These are phyloP conservation scores for Sapajus apella DNA, from an alignment of 2,113 vertebrate species.

Conservation along the genomic window DNA sequence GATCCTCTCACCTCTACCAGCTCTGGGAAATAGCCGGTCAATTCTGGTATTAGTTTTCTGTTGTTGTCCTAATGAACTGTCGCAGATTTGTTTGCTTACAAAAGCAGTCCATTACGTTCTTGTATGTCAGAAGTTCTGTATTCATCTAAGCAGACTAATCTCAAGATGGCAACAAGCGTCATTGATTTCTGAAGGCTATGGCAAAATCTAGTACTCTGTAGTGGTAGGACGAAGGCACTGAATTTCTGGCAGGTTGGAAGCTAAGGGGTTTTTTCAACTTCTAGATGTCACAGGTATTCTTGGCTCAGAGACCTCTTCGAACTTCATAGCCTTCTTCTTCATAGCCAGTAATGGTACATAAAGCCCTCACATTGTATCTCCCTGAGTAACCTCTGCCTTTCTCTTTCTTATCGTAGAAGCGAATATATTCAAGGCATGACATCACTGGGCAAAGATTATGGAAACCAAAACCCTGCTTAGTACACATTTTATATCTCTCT, in stretches of 20 bases:
- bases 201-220: neutral
- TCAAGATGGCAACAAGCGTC: neutral
- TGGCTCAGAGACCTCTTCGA: neutral
- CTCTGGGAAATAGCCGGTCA: too few species aligned
- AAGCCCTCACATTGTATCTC: too few species aligned
- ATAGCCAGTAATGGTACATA: neutral
- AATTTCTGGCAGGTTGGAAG: neutral
- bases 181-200: neutral
- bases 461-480: accelerated
- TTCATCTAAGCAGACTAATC: neutral
- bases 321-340: neutral
- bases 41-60: neutral
- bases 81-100: neutral
- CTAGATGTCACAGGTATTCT: neutral
- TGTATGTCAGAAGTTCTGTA: neutral
- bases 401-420: neutral
- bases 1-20: neutral
- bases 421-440: neutral
- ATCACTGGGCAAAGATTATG: neutral
- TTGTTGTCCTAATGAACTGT: neutral
- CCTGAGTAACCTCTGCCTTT: neutral
- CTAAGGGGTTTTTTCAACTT: neutral
- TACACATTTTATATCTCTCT: neutral
- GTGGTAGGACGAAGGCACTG: neutral
- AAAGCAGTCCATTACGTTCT: neutral